phyloP scores from a whole-genome alignment of 2,113 vertebrate species.

The Gorilla gorilla region DNA sequence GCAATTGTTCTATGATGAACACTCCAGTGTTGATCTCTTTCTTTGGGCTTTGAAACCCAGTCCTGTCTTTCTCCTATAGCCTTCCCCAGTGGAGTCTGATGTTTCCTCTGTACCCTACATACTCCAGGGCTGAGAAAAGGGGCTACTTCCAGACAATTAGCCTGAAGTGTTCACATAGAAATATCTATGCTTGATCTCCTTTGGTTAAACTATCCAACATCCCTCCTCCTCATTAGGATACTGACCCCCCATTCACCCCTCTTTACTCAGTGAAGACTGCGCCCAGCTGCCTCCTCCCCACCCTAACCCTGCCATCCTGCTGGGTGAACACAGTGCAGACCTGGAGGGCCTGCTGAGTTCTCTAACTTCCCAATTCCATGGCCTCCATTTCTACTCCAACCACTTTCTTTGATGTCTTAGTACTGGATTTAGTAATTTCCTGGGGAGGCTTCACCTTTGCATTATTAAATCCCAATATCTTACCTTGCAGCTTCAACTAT shows the following conservation, averaged over 20 bases:
- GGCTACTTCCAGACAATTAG: neutral
- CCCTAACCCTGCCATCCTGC: accelerated
- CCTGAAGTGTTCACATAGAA: neutral
- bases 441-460: neutral
- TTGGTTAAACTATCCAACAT: neutral
- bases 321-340: neutral
- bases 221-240: neutral
- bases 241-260: neutral
- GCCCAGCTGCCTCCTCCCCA: neutral
- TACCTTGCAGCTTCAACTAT: neutral
- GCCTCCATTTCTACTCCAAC: neutral
- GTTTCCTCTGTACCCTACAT: too few species aligned
- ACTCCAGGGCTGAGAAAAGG: neutral
- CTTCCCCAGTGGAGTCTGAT: neutral
- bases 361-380: neutral
- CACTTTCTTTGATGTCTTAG: neutral
- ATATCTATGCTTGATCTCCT: too few species aligned
- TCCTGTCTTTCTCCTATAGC: neutral
- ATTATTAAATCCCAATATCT: neutral
- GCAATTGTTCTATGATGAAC: neutral
- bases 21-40: neutral
- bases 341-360: neutral
- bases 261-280: neutral
- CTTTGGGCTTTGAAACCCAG: neutral
- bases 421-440: neutral